phyloP scores from a whole-genome alignment of 2,888 invertebrate genomes.

The Penaeus monodon region DNA sequence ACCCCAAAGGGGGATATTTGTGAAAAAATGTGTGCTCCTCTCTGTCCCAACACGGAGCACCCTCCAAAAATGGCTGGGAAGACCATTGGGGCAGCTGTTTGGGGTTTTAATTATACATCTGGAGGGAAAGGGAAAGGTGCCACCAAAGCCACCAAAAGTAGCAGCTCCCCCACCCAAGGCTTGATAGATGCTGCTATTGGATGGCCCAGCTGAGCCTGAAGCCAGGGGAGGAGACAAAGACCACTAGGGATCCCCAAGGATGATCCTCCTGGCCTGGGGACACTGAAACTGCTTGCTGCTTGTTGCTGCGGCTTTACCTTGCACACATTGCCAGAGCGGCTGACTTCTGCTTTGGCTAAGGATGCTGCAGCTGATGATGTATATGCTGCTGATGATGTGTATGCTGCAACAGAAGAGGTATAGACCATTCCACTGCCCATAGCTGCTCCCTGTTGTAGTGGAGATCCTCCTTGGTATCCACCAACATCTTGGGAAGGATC shows the following conservation, averaged over 20 bases:
- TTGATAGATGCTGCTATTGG: conserved; percentile 59
- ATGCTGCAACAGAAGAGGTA: conserved; percentile 66
- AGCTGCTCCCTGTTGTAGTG: conserved; percentile 51
- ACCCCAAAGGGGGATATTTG: conserved; percentile 64
- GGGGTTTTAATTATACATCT: conserved; percentile 79
- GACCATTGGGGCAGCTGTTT: conserved; percentile 73
- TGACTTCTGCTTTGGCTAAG: conserved; percentile 65
- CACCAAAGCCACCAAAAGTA: conserved; percentile 84
- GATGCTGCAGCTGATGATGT: conserved; percentile 62
- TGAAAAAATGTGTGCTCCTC: conserved; percentile 64
- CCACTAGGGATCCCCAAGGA: conserved; percentile 52
- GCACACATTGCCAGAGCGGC: conserved; percentile 65
- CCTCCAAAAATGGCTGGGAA: conserved; percentile 85
- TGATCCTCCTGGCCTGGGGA: conserved; percentile 52
- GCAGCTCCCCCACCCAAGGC: conserved; percentile 69
- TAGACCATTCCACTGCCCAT: conserved; percentile 66
- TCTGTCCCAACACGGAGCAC: conserved; percentile 69
- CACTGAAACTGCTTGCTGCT: conserved; percentile 67
- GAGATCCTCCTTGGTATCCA: conserved; percentile 58
- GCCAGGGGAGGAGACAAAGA: conserved; percentile 62
- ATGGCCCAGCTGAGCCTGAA: conserved; percentile 54
- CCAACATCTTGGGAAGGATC: conserved; percentile 55
- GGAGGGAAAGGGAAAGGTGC: conserved; percentile 85
- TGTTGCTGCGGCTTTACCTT: conserved; percentile 88
- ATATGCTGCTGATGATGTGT: conserved; percentile 65